Evolutionary conservation across 2,888 invertebrate species (phyloP), one percentile per base, ranked within the genome.

Genomic region (Lepidocyrtoides sp.): DNA sequence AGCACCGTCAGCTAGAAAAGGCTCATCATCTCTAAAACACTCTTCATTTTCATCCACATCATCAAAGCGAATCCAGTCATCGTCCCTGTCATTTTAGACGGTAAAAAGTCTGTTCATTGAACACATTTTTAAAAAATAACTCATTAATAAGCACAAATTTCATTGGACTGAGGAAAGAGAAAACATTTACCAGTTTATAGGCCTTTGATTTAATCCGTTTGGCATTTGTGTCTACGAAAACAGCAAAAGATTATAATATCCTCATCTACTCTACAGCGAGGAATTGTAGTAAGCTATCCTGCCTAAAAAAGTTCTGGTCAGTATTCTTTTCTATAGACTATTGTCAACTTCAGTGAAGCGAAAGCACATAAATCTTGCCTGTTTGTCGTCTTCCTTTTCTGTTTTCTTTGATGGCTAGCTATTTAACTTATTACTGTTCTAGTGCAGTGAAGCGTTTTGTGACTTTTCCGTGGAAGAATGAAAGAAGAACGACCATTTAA

Each of bases 391-490:
- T n/a, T 63, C 60, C 29, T 10, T 20, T 20, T n/a, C 36, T n/a
- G 54, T 54, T 54, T 54, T 14, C 54, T 5, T 3, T 48, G 32
- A 20, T 44, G 48, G 48, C 26, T n/a, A 12, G 20, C n/a, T n/a
- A n/a, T n/a, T n/a, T n/a, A n/a, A n/a, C 2, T 75, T 48, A 48
- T 48, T 75, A 12, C 26, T 5, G 75, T 48, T 26, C n/a, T n/a
- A n/a, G n/a, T n/a, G n/a, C 75, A 75, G 44, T 75, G 75, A 48
- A 75, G 75, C 75, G 26, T 41, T 48, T 12, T 48, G 12, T 26
- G 48, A 36, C 17, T 66, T 29, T n/a, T 69, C 5, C n/a, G n/a
- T n/a, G 3, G 0, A 17, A 8, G 29, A 29, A 26, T 7, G 26
- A 26, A 60, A 23, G 60, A 69, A 41, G n/a, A 14, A 48, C 26